A percentile compares a stretch with the other conserved stretches of the same genome.
phyloP scores from a whole-genome alignment of 2,888 invertebrate genomes.

The Ectemnius cavifrons region DNA sequence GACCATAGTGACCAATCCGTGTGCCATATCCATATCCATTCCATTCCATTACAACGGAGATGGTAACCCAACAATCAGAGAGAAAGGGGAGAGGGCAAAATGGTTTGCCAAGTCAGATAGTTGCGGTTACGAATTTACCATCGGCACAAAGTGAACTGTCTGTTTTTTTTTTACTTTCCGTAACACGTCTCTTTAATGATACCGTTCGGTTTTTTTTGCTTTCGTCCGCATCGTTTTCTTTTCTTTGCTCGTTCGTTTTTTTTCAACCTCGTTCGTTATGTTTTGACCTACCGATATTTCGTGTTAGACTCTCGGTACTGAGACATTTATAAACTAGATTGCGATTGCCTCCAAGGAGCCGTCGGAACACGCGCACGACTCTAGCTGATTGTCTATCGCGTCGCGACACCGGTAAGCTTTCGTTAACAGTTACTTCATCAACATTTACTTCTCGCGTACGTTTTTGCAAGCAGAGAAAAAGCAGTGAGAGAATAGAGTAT shows the following conservation, averaged over 20 bases:
- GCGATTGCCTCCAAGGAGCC: constrained; percentile 50
- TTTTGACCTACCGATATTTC: constrained; percentile 39
- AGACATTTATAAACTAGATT: constrained; percentile 3
- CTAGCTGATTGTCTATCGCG: constrained; percentile 11
- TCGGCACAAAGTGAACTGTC: constrained; percentile 76
- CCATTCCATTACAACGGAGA: constrained; percentile 78
- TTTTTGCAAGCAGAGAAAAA: constrained; percentile 34
- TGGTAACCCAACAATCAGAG: constrained; percentile 83
- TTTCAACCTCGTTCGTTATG: constrained; percentile 30
- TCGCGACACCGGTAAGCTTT: constrained; percentile 5
- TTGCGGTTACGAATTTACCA: constrained; percentile 77
- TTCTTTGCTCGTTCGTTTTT: constrained; percentile 12
- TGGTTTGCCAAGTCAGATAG: constrained; percentile 83
- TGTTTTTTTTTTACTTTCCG: constrained; percentile 57
- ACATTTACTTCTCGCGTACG: background rate
- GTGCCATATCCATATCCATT: constrained; percentile 70
- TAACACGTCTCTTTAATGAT: constrained; percentile 26
- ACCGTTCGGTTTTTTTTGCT: constrained; percentile 31
- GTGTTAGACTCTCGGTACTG: constrained; percentile 47
- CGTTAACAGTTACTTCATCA: no score
- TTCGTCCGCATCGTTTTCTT: constrained; percentile 19
- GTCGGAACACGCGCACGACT: constrained; percentile 38
- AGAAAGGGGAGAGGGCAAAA: constrained; percentile 83
- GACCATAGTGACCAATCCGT: constrained; percentile 73
- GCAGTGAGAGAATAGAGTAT: constrained; percentile 22